Percentiles rank a stretch among this genome's conserved stretches.
phyloP scores from a whole-genome alignment of 2,113 vertebrate species.

The Otolemur garnettii region DNA sequence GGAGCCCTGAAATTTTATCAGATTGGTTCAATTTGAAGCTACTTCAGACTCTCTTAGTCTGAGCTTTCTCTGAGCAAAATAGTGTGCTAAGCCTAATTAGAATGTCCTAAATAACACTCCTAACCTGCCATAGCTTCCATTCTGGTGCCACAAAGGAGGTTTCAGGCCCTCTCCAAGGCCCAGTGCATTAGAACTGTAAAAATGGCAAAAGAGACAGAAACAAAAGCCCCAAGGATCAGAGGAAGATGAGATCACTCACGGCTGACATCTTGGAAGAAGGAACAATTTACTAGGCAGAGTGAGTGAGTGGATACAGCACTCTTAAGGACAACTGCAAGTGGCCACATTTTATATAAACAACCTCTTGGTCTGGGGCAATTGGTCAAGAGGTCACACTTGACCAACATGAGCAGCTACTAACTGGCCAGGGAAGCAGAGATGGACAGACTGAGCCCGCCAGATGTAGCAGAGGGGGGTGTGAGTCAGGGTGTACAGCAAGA shows the following conservation, averaged over 20 bases:
- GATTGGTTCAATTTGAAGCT: not conserved
- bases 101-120: not conserved
- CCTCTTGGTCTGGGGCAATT: not conserved
- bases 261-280: not conserved
- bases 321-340: not conserved
- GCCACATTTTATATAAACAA: not conserved
- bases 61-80: not conserved
- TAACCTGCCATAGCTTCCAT: not conserved
- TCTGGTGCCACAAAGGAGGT: not conserved
- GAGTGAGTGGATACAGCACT: not conserved
- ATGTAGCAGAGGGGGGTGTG: rapidly evolving
- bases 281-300: not conserved
- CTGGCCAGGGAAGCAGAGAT: not conserved
- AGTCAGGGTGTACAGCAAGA: not conserved
- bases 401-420: not conserved
- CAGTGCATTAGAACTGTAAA: not conserved
- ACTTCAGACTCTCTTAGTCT: not conserved
- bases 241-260: not conserved
- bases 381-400: not conserved
- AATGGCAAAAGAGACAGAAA: not conserved
- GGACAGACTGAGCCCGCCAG: not conserved
- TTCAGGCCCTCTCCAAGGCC: not conserved
- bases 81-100: not conserved
- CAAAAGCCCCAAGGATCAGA: not conserved
- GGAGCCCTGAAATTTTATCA: not conserved